Evolutionary conservation across 2,113 vertebrate genomes (phyloP).

Genomic region (Chaenocephalus aceratus): DNA sequence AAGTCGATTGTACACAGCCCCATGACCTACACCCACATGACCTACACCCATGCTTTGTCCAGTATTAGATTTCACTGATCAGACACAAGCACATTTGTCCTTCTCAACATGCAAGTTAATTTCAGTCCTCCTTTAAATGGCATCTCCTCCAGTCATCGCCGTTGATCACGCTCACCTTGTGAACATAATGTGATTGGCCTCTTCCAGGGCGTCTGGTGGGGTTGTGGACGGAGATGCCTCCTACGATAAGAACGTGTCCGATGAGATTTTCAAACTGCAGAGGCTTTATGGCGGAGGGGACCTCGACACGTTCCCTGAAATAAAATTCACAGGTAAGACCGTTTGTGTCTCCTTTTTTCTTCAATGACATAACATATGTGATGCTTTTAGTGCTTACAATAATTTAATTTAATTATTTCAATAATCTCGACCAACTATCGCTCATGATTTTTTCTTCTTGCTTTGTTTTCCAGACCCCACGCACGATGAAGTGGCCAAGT

Average conservation of each 20-base stretch:
- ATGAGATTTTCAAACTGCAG: slow-evolving; percentile 89
- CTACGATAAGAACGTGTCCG: slow-evolving; percentile 90
- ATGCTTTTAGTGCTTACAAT: no score
- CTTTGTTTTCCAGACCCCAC: slow-evolving; percentile 72
- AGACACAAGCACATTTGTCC: background rate
- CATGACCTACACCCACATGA: background rate
- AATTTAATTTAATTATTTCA: no score
- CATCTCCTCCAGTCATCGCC: background rate
- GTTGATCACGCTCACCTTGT: background rate
- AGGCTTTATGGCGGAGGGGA: slow-evolving; percentile 92
- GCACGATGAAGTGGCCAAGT: slow-evolving; percentile 79
- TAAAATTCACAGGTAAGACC: slow-evolving; percentile 90
- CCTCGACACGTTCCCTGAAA: slow-evolving; percentile 90
- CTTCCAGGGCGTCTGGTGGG: slow-evolving; percentile 86
- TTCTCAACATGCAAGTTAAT: background rate
- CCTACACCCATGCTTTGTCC: background rate
- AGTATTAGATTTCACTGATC: background rate
- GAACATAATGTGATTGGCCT: background rate
- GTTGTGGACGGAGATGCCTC: slow-evolving; percentile 87
- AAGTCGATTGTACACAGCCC: slow-evolving; percentile 59
- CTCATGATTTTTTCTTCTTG: background rate
- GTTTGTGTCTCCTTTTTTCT: background rate
- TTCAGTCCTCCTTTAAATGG: background rate
- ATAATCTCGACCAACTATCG: background rate
- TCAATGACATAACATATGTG: no score